Evolutionary conservation across 2,888 invertebrate species (phyloP).

Genomic region (Phytoseiulus persimilis): DNA sequence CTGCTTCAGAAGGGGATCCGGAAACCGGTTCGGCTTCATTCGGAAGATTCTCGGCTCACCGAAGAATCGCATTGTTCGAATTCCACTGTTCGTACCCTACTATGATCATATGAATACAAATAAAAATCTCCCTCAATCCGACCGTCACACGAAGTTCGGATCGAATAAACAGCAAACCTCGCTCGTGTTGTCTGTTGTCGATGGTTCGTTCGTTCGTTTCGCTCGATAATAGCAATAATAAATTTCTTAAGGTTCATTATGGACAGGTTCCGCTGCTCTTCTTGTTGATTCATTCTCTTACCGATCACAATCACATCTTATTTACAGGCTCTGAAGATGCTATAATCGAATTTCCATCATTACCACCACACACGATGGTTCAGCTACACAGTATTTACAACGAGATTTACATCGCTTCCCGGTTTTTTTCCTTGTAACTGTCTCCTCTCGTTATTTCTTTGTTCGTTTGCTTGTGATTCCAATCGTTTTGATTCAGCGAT

Average conservation of each 20-base stretch:
- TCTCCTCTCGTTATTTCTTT: not conserved
- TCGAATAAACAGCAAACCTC: not conserved
- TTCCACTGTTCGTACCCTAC: not conserved
- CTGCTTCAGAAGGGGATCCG: not conserved
- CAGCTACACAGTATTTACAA: conserved; percentile 35
- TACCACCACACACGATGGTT: not conserved
- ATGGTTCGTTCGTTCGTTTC: not conserved
- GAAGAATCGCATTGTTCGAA: not conserved
- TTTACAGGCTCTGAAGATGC: not conserved
- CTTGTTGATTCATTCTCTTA: not conserved
- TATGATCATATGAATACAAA: not conserved
- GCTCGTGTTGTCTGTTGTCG: not conserved
- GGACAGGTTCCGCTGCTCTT: not conserved
- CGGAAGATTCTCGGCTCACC: not conserved
- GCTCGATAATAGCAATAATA: not conserved
- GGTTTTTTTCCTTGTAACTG: not conserved
- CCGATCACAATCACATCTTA: not conserved
- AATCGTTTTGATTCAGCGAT: too few relatives aligned
- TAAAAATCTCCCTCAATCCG: not conserved
- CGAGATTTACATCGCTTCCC: not conserved
- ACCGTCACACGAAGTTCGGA: not conserved
- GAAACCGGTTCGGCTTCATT: not conserved
- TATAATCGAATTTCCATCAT: not conserved
- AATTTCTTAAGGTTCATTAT: not conserved
- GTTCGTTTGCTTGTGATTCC: not conserved